These are phyloP conservation scores for Otocyon megalotis DNA, from an alignment of 2,113 vertebrate species.

Conservation along the genomic window DNA sequence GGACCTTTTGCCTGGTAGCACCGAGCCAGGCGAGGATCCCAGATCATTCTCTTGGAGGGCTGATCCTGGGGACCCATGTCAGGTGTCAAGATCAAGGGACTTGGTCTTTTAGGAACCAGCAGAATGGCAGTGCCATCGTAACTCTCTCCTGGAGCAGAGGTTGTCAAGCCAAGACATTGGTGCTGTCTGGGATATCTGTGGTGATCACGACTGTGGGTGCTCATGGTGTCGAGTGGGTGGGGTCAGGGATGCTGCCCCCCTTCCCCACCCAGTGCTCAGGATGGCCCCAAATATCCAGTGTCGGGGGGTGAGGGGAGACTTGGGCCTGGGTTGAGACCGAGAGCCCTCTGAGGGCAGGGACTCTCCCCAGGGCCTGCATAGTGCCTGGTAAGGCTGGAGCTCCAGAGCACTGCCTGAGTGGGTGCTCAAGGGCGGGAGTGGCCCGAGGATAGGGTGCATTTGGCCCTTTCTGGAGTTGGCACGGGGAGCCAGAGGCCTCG, in stretches of 20 bases:
- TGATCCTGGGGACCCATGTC: accelerated
- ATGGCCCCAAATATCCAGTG: background rate
- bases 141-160: background rate
- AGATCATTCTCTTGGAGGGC: background rate
- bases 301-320: no score
- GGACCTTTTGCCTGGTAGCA: background rate
- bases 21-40: background rate
- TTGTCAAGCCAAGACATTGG: background rate
- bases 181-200: background rate
- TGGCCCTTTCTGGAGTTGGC: no score
- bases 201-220: background rate
- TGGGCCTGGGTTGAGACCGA: background rate
- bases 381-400: accelerated
- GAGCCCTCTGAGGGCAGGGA: background rate
- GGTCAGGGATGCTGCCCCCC: no score
- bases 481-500: accelerated
- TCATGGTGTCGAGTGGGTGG: background rate
- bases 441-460: background rate
- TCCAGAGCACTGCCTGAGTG: accelerated
- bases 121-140: accelerated
- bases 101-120: background rate
- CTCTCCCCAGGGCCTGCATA: background rate
- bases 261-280: background rate
- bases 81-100: background rate
- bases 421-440: background rate